Evolutionary conservation across 2,888 invertebrate genomes (phyloP), one percentile per base, ranked within the genome.

Genomic region (Nomada ferruginata): DNA sequence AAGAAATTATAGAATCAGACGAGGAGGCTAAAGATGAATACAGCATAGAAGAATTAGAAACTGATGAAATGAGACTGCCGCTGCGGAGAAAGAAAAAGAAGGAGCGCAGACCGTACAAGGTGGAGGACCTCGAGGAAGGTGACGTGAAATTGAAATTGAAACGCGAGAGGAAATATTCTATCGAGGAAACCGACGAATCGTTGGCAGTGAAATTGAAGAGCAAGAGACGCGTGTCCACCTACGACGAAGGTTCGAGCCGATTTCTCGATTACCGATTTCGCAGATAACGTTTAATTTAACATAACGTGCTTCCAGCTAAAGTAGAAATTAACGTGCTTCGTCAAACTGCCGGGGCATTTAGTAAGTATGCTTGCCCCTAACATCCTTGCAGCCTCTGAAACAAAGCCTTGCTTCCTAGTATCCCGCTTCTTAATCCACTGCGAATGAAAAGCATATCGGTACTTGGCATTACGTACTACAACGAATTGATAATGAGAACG

Each of bases 201-300:
- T 94, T 97, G 29, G 96, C 96, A 76, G 94, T 97, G 71, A 96
- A 96, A 92, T 94, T 97, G 88, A 96, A 96, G 88, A 95, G 95
- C 85, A 97, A 96, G 93, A 95, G 96, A 86, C 95, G 96, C 78
- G 95, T 95, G 87, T 95, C 95, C 69, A 95, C 96, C 60, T 96
- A 96, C 91, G 95, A 96, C 84, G 96, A 96, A 95, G 96, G 96
- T 95, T 88, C 75, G 88, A 75, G 52, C 47, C 52, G 59, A 69
- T 60, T 76, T 84, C 11, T 59, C 26, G 11, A 66, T 70, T 71
- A 20, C 52, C 44, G 80, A 55, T 75, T 83, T 50, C 69, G 78
- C 76, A 42, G 65, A 76, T 76, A 65, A 79, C 53, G 76, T 64
- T 77, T 77, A 88, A 82, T 86, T 55, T 76, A 75, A 85, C 66